Conservation (phyloP, 2,888 invertebrate species). For the Pandemis corylana region DNA sequence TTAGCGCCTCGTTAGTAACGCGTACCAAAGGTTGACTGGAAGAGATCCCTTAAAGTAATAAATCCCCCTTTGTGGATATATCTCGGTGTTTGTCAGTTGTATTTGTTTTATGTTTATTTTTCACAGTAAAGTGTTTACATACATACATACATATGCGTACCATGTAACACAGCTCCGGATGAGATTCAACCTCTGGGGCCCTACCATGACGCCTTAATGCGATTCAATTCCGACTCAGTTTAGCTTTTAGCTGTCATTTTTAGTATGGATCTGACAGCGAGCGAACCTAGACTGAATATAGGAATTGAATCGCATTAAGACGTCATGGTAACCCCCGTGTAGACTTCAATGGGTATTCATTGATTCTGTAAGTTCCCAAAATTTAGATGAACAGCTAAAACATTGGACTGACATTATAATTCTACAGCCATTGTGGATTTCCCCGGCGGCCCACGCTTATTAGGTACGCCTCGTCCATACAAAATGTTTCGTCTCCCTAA, state of each 20-base stretch:
- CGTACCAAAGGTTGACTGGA: background rate
- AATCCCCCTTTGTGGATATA: too few relatives aligned
- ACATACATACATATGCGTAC: background rate
- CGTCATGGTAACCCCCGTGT: background rate
- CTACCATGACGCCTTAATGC: too few relatives aligned
- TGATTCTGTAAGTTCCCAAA: constrained; percentile 13
- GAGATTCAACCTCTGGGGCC: background rate
- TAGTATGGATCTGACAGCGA: too few relatives aligned
- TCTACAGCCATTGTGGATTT: constrained; percentile 47
- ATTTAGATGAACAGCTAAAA: constrained; percentile 24
- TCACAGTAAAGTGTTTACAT: too few relatives aligned
- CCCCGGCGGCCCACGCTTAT: constrained; percentile 47
- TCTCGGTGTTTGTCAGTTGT: too few relatives aligned
- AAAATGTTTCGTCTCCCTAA: constrained; percentile 45
- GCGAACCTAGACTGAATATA: too few relatives aligned
- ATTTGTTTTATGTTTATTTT: too few relatives aligned
- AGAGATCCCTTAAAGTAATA: too few relatives aligned
- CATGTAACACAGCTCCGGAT: background rate
- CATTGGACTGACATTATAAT: constrained; percentile 31
- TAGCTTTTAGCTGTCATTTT: too few relatives aligned
- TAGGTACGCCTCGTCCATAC: constrained; percentile 45
- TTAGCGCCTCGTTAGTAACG: background rate
- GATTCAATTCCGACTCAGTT: too few relatives aligned
- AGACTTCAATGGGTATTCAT: background rate
- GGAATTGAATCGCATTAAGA: too few relatives aligned